Conservation (phyloP, 1,140 invertebrate genomes). For the Reticulitermes speratus region DNA sequence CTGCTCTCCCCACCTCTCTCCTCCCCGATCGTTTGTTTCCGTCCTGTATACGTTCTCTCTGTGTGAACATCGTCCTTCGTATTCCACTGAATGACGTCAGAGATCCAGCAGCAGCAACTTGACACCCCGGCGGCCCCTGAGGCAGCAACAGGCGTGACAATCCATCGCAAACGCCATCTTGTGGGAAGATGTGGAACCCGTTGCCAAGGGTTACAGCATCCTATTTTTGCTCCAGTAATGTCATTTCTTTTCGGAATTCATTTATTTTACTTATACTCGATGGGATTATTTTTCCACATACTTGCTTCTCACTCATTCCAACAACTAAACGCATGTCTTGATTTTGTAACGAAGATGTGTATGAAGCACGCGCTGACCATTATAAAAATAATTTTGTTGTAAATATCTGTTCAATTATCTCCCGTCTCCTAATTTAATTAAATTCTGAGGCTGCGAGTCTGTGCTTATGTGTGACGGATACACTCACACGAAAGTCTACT, state of each 20-base stretch:
- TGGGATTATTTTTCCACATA: too few species aligned
- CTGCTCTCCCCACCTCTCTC: neutral
- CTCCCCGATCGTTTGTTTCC: neutral
- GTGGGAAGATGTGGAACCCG: conserved; percentile 14
- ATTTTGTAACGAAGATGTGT: too few species aligned
- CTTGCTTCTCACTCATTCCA: too few species aligned
- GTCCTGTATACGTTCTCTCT: conserved; percentile 14
- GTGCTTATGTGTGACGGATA: too few species aligned
- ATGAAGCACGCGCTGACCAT: too few species aligned
- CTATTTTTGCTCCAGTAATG: neutral
- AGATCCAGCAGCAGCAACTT: conserved; percentile 24
- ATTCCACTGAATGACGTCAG: conserved; percentile 19
- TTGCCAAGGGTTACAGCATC: conserved; percentile 25
- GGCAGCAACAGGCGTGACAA: conserved; percentile 18
- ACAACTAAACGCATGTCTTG: too few species aligned
- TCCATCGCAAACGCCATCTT: conserved; percentile 27
- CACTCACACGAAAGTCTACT: too few species aligned
- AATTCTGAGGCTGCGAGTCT: too few species aligned
- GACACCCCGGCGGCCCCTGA: conserved; percentile 23
- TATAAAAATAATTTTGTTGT: too few species aligned
- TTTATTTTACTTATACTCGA: neutral
- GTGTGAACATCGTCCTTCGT: conserved; percentile 26
- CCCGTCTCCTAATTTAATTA: too few species aligned
- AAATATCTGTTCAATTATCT: too few species aligned
- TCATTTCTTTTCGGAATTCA: neutral